A percentile compares a stretch with the other conserved stretches of the same genome.
These are phyloP conservation scores for Anarrhichthys ocellatus DNA, from an alignment of 2,113 vertebrate species.

Conservation along the genomic window DNA sequence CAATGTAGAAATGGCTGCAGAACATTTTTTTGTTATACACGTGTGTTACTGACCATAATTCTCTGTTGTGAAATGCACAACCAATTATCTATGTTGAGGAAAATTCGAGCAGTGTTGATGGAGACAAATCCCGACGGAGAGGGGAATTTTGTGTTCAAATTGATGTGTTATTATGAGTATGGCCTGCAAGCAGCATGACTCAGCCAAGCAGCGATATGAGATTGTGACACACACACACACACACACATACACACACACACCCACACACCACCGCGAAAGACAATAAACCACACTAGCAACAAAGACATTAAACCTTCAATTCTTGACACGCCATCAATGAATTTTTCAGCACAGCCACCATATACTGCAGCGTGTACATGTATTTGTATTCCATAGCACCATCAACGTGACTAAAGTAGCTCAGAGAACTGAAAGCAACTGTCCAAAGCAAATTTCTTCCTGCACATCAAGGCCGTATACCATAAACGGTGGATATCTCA, in stretches of 20 bases:
- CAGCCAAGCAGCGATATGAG: not conserved
- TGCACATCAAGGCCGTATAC: not conserved
- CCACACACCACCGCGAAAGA: not conserved
- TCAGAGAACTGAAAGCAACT: constrained; percentile 17
- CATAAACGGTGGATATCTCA: constrained; percentile 5
- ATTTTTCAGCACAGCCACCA: constrained; percentile 2
- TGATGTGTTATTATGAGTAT: no score
- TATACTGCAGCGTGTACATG: not conserved
- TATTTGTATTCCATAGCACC: constrained; percentile 22
- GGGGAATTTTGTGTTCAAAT: no score
- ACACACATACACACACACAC: not conserved
- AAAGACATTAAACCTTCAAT: not conserved
- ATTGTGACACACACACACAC: constrained; percentile 5
- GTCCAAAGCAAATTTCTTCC: constrained; percentile 19
- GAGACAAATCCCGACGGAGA: no score
- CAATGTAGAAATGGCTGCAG: no score
- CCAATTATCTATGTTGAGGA: no score
- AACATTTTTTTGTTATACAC: no score
- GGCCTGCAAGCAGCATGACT: no score
- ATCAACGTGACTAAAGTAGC: constrained; percentile 1
- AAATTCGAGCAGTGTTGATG: no score
- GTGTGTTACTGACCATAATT: no score
- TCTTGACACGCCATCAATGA: not conserved
- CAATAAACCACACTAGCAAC: not conserved
- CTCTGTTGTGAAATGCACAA: no score